Conservation (phyloP, 2,888 invertebrate genomes). For the Drosophila melanosoma region DNA sequence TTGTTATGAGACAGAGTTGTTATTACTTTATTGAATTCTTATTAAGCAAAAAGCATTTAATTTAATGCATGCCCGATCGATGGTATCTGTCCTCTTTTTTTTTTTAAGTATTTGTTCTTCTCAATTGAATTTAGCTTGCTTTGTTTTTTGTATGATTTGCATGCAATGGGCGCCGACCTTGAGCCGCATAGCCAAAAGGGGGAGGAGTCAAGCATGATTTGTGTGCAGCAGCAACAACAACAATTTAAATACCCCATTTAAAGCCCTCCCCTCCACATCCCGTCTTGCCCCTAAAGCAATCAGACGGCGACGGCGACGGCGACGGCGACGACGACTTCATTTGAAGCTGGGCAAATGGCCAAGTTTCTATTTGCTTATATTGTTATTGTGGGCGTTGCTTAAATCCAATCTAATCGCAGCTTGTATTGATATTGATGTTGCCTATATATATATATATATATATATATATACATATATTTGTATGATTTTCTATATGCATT, state of each 20-base stretch:
- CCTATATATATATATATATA: conserved; percentile 1
- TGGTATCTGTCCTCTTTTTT: conserved; percentile 12
- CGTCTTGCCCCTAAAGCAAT: conserved; percentile 1
- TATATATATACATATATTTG: conserved; percentile 6
- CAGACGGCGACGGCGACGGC: conserved; percentile 19
- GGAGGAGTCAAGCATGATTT: conserved; percentile 76
- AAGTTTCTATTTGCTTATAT: conserved; percentile 40
- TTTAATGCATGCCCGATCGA: conserved; percentile 30
- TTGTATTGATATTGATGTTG: conserved; percentile 27
- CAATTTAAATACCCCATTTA: conserved; percentile 3
- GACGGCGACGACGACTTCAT: conserved; percentile 51
- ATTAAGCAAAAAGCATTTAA: conserved; percentile 41
- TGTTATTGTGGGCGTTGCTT: conserved; percentile 52
- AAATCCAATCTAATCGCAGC: conserved; percentile 57
- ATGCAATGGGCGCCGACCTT: conserved; percentile 62
- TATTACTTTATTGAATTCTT: conserved; percentile 35
- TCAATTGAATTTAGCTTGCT: conserved; percentile 12
- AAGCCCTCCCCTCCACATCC: neutral
- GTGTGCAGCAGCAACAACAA: conserved; percentile 38
- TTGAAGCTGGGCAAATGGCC: conserved; percentile 69
- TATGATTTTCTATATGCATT: conserved; percentile 25
- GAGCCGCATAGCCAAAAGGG: conserved; percentile 36
- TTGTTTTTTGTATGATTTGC: conserved; percentile 34
- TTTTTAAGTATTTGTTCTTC: conserved; percentile 13
- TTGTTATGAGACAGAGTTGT: conserved; percentile 25